A percentile compares a stretch with the other conserved stretches of the same genome.
Evolutionary conservation across 2,888 invertebrate species (phyloP).

Genomic region (Drosophila rubida): DNA sequence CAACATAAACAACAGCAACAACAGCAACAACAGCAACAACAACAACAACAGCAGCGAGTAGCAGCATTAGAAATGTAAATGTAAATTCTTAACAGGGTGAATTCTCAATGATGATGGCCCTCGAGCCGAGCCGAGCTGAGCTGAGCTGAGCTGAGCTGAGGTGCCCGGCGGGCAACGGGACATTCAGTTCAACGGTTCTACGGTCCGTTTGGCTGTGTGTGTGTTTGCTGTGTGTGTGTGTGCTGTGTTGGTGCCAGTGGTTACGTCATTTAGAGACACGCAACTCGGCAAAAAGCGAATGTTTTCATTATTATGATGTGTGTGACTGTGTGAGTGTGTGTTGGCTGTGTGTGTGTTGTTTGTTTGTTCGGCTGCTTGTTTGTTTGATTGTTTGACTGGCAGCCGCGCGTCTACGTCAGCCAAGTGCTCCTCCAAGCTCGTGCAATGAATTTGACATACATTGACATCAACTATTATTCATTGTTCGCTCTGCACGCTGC

Average conservation of each 20-base stretch:
- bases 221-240: constrained; percentile 17
- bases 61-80: constrained; percentile 48
- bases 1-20: constrained; percentile 14
- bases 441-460: constrained; percentile 22
- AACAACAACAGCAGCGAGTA: background rate
- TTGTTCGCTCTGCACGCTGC: background rate
- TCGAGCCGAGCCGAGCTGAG: constrained; percentile 1
- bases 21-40: background rate
- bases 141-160: constrained; percentile 5
- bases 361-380: constrained; percentile 31
- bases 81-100: constrained; percentile 55
- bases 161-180: constrained; percentile 20
- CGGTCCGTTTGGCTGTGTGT: constrained; percentile 32
- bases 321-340: constrained; percentile 29
- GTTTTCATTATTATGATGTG: constrained; percentile 67
- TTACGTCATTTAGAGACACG: constrained; percentile 78
- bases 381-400: constrained; percentile 52
- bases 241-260: constrained; percentile 37
- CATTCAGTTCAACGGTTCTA: constrained; percentile 33
- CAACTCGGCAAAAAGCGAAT: constrained; percentile 66
- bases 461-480: constrained; percentile 13
- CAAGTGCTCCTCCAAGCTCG: constrained; percentile 4
- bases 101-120: constrained; percentile 41
- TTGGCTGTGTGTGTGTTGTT: constrained; percentile 21
- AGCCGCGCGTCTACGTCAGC: constrained; percentile 40